These are phyloP conservation scores for Lasius platythorax DNA, from an alignment of 2,888 invertebrate genomes.

Conservation along the genomic window DNA sequence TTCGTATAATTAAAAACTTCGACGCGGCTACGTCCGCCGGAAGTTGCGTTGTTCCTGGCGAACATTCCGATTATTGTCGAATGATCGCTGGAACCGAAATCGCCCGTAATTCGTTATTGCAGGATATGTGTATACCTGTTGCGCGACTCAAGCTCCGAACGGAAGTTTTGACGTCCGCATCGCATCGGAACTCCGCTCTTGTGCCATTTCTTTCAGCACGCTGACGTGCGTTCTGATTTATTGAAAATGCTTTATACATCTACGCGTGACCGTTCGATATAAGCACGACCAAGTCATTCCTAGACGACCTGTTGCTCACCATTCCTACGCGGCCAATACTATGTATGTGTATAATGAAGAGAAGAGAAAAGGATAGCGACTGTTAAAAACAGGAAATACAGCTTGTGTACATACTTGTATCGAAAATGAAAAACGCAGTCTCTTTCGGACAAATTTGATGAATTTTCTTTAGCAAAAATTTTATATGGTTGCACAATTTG, in stretches of 20 bases:
- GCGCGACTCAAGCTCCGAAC: conserved; percentile 21
- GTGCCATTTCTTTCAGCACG: conserved; percentile 26
- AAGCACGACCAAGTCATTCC: conserved; percentile 18
- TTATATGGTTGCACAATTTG: background rate
- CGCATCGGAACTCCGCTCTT: background rate
- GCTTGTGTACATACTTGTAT: background rate
- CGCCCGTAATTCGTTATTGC: conserved; percentile 21
- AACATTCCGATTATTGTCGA: conserved; percentile 14
- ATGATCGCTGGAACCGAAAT: background rate
- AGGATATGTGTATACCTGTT: conserved; percentile 40
- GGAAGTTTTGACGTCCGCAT: background rate
- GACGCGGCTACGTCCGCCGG: conserved; percentile 22
- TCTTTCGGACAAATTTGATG: background rate
- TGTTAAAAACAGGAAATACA: conserved; percentile 5
- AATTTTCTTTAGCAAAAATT: background rate
- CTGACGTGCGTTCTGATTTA: background rate
- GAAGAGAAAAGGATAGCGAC: background rate
- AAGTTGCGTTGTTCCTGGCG: conserved; percentile 8
- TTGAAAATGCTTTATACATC: conserved; percentile 1
- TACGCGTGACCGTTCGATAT: conserved; percentile 22
- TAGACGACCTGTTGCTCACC: conserved; percentile 53
- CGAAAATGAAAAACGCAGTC: background rate
- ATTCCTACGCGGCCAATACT: background rate
- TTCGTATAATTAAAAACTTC: conserved; percentile 69
- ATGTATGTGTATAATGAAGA: background rate